Evolutionary conservation across 2,888 invertebrate genomes (phyloP).

Genomic region (Hyposoter didymator): DNA sequence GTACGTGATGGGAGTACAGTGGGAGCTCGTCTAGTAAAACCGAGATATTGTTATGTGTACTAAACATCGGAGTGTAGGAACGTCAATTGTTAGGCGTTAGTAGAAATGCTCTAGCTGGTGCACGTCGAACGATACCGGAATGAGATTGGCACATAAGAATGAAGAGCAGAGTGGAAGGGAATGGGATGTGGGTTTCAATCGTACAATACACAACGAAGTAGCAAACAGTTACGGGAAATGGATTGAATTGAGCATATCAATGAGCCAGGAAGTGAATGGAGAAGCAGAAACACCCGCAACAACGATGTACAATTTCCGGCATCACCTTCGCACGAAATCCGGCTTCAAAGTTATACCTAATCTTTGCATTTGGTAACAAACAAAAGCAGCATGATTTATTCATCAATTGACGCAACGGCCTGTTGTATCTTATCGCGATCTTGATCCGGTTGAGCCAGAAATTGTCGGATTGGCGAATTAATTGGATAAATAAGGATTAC

Average conservation of each 20-base stretch:
- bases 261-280: slow-evolving; percentile 41
- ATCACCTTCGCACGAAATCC: slow-evolving; percentile 28
- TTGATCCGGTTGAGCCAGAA: not conserved
- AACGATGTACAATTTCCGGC: slow-evolving; percentile 36
- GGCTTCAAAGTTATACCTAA: not conserved
- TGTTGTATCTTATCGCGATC: slow-evolving; percentile 1
- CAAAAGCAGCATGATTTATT: slow-evolving; percentile 11
- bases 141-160: slow-evolving; percentile 22
- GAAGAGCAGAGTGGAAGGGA: not conserved
- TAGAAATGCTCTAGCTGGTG: slow-evolving; percentile 10
- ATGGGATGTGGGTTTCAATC: slow-evolving; percentile 14
- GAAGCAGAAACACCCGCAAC: slow-evolving; percentile 21
- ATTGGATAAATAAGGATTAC: not conserved
- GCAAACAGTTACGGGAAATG: slow-evolving; percentile 51
- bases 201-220: slow-evolving; percentile 34
- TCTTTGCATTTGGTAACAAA: slow-evolving; percentile 15
- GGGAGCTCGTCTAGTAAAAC: slow-evolving; percentile 17
- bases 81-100: slow-evolving; percentile 43
- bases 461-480: not conserved
- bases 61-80: slow-evolving; percentile 18
- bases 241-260: slow-evolving; percentile 63
- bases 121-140: slow-evolving; percentile 43
- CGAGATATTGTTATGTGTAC: not conserved
- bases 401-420: not conserved
- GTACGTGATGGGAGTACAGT: slow-evolving; percentile 68